Evolutionary conservation across 2,113 vertebrate species (phyloP).

Genomic region (Tetrao urogallus): DNA sequence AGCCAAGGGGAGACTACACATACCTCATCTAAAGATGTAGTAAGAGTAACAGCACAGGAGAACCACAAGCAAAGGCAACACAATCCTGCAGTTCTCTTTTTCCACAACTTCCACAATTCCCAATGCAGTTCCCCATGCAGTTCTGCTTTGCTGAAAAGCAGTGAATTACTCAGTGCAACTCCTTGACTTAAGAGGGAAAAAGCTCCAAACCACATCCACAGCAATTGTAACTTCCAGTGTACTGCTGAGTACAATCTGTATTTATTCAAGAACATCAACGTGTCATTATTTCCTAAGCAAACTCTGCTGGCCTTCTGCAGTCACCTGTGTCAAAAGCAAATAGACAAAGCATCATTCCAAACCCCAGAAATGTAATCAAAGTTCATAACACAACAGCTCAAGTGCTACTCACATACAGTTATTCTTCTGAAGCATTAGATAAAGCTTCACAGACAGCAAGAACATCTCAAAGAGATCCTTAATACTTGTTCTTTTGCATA

Average conservation of each 20-base stretch:
- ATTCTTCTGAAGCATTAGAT: neutral
- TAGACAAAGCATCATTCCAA: neutral
- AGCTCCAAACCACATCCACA: neutral
- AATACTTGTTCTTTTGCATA: neutral
- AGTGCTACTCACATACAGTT: neutral
- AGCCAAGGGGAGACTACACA: rapidly evolving
- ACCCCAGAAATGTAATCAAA: neutral
- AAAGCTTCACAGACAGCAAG: neutral
- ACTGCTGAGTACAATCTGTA: neutral
- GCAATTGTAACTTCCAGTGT: neutral
- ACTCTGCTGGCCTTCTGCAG: neutral
- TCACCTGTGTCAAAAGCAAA: neutral
- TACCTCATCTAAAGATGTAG: neutral
- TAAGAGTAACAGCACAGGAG: neutral
- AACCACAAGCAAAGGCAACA: neutral
- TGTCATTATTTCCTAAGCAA: neutral
- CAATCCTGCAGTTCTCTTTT: neutral
- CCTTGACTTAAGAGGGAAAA: neutral
- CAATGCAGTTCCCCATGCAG: neutral
- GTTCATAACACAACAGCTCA: neutral
- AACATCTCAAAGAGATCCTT: neutral
- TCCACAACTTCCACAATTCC: neutral
- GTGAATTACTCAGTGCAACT: neutral
- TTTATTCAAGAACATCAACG: neutral
- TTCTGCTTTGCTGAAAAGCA: neutral